Evolutionary conservation across 2,888 invertebrate species (phyloP).

Genomic region (Stegana nigrithorax): DNA sequence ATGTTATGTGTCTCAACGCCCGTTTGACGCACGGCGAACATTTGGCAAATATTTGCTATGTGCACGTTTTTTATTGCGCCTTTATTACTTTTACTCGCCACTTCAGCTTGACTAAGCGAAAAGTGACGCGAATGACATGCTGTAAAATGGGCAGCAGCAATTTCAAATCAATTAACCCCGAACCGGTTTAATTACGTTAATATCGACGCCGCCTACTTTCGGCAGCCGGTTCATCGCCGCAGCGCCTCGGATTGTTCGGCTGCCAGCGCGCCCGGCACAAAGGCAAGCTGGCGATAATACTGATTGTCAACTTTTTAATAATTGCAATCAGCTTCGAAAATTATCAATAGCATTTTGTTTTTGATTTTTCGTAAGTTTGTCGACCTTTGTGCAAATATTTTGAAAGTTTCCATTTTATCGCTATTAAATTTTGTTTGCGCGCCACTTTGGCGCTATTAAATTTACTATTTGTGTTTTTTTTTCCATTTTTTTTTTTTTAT

Average conservation of each 20-base stretch:
- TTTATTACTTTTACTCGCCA: constrained; percentile 1
- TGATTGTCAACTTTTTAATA: neutral
- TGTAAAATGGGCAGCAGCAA: neutral
- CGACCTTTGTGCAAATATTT: neutral
- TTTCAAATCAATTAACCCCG: neutral
- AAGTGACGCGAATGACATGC: neutral
- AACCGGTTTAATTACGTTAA: no score
- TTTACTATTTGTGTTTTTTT: neutral
- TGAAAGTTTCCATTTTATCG: neutral
- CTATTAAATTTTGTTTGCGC: neutral
- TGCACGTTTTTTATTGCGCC: neutral
- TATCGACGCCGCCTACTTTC: no score
- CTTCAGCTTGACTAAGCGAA: neutral
- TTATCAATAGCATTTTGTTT: no score
- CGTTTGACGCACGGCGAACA: neutral
- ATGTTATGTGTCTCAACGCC: no score
- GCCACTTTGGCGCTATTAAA: neutral
- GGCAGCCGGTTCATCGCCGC: neutral
- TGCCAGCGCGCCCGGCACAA: neutral
- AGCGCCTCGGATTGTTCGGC: neutral
- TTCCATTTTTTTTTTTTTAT: neutral
- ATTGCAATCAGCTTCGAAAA: neutral
- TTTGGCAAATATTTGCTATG: constrained; percentile 4
- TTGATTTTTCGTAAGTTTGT: no score
- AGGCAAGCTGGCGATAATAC: neutral